Conservation (phyloP, 2,113 vertebrate species). For the Ptilonorhynchus violaceus region DNA sequence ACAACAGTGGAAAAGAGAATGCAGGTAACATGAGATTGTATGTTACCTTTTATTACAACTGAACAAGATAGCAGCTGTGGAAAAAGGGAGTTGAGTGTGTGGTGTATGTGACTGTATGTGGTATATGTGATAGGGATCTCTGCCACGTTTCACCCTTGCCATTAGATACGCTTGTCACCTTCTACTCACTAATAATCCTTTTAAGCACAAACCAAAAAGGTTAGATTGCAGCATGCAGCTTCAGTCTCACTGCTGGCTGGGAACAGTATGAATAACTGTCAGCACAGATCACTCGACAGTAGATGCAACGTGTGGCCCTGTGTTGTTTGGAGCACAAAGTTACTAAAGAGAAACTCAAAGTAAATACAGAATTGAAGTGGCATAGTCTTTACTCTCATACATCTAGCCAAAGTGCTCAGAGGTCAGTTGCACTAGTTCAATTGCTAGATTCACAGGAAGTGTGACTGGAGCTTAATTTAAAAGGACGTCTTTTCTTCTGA, state of each 20-base stretch:
- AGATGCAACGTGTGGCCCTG: rapidly evolving
- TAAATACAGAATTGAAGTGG: background rate
- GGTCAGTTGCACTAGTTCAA: background rate
- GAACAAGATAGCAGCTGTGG: background rate
- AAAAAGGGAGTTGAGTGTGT: background rate
- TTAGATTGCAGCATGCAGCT: background rate
- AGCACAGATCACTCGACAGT: background rate
- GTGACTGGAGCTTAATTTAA: background rate
- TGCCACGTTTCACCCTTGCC: rapidly evolving
- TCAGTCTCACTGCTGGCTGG: background rate
- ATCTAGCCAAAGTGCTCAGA: background rate
- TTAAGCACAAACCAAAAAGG: background rate
- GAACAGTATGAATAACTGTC: background rate
- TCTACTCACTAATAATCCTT: background rate
- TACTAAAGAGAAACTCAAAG: background rate
- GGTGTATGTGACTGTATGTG: background rate
- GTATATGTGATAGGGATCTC: background rate
- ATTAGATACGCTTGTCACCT: background rate
- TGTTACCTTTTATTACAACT: background rate
- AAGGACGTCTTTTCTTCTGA: background rate
- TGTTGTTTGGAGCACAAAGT: rapidly evolving
- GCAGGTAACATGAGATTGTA: background rate
- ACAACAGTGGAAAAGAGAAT: background rate
- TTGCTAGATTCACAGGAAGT: background rate
- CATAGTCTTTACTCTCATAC: background rate